Evolutionary conservation across 2,888 invertebrate genomes (phyloP).

Genomic region (Lottia gigantea): DNA sequence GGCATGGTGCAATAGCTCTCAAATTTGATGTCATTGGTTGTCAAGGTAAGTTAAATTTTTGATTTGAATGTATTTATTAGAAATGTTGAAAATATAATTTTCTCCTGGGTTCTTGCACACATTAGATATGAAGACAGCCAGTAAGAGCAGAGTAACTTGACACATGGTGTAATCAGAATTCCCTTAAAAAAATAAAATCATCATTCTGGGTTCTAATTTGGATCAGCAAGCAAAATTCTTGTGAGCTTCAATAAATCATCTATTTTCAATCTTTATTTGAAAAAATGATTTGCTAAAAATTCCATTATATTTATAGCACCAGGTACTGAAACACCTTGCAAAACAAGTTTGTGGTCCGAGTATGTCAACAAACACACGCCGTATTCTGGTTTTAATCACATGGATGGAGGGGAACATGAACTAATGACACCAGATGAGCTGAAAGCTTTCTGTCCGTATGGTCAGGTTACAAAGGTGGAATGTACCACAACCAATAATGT

Average conservation of each 20-base stretch:
- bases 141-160: not conserved
- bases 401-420: conserved; percentile 16
- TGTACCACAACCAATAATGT: conserved; percentile 44
- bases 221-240: too few species aligned
- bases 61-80: not conserved
- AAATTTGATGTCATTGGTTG: conserved; percentile 21
- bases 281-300: too few species aligned
- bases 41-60: conserved; percentile 10
- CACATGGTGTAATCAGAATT: not conserved
- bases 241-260: too few species aligned
- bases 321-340: too few species aligned
- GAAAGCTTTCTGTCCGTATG: conserved; percentile 9
- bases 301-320: too few species aligned
- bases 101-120: too few species aligned
- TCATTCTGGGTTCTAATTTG: too few species aligned
- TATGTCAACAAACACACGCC: conserved; percentile 13
- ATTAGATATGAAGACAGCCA: too few species aligned
- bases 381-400: not conserved
- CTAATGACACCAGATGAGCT: conserved; percentile 18
- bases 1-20: conserved; percentile 21
- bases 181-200: too few species aligned
- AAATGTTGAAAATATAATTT: too few species aligned
- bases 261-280: too few species aligned
- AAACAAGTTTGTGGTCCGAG: conserved; percentile 10
- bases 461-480: conserved; percentile 34